These are phyloP conservation scores for Thysanoteuthis rhombus DNA, from an alignment of 2,888 invertebrate species.

Conservation along the genomic window DNA sequence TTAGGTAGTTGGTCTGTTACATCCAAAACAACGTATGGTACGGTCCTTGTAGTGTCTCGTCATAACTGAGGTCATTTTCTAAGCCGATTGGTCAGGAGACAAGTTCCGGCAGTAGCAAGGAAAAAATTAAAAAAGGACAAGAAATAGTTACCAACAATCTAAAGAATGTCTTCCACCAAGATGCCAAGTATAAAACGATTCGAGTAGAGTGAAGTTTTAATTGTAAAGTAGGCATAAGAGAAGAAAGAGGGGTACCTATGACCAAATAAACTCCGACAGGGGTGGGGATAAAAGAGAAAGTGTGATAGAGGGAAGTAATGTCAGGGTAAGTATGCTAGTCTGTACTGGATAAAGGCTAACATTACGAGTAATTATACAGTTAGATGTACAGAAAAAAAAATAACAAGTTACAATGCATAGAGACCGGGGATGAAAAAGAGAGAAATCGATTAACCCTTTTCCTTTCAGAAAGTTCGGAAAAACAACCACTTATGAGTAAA, in stretches of 20 bases:
- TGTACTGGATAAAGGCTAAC: not conserved
- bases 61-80: not conserved
- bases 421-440: not conserved
- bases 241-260: not conserved
- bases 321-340: not conserved
- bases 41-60: not conserved
- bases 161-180: not conserved
- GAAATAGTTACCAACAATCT: not conserved
- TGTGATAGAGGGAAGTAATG: not conserved
- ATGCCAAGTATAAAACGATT: not conserved
- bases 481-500: not conserved
- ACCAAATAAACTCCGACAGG: no score
- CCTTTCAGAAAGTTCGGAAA: not conserved
- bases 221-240: not conserved
- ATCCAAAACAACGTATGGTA: not conserved
- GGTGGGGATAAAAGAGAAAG: not conserved
- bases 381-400: not conserved
- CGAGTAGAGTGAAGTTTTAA: not conserved
- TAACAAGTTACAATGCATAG: not conserved
- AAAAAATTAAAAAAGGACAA: not conserved
- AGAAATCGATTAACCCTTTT: not conserved
- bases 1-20: not conserved
- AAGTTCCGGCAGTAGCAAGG: not conserved
- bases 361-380: not conserved
- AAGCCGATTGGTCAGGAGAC: not conserved